Evolutionary conservation across 2,888 invertebrate genomes (phyloP), one percentile per base, ranked within the genome.

Genomic region (Trichogramma evanescens): DNA sequence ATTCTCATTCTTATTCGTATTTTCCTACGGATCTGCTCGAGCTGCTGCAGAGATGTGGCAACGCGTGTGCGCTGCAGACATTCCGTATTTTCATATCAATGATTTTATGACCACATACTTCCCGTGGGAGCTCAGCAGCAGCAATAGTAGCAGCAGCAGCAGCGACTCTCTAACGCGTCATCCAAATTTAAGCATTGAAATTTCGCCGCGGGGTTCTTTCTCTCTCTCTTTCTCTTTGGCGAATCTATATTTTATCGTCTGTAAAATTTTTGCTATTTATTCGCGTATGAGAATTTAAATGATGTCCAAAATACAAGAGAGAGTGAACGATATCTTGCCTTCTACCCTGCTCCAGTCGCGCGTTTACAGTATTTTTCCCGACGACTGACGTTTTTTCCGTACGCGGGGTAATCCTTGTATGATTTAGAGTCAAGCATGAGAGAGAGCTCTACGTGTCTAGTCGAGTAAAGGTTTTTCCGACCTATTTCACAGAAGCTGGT

Each of bases 221-320:
- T 10, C 43, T 9, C 38, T 69, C 66, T 68, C 41, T 10, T 38
- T 9, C 38, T 8, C 42, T 26, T 40, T 45, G 64, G 73, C 69
- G 75, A 77, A 78, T 77, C 77, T 77, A 78, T 78, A 78, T 76
- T 78, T 78, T 78, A 78, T 78, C 72, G 77, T 73, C 75, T 77
- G 75, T 78, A 73, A 78, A 78, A 78, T 78, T 77, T 77, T 77
- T 73, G 76, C 77, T 77, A 78, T 78, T 77, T 76, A 78, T 78
- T 77, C 77, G 76, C 77, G 76, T 77, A 77, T 76, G 76, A 76
- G 77, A 78, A 78, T 78, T 78, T 78, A 77, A 78, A 78, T 78
- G 77, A 76, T 74, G 72, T 71, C 72, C 71, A 71, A 74, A 76
- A 76, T 74, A 72, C 70, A 69, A 69, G 26, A 26, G 26, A 26